Conservation (phyloP, 2,113 vertebrate species). For the Oplegnathus fasciatus region DNA sequence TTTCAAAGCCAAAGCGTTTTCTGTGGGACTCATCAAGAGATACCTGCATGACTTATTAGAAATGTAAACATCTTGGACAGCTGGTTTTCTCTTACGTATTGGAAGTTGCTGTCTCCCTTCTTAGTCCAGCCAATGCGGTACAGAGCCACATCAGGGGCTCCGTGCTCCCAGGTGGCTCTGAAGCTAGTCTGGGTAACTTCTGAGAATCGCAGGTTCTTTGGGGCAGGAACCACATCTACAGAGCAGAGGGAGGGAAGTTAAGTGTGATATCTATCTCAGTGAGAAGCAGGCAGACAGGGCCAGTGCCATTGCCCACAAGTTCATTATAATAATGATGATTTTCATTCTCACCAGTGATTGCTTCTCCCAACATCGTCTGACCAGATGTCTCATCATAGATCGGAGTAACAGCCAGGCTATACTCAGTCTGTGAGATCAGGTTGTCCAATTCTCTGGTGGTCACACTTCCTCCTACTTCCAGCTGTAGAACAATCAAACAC, state of each 20-base stretch:
- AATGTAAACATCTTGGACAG: constrained; percentile 20
- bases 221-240: constrained; percentile 91
- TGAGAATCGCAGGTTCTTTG: constrained; percentile 91
- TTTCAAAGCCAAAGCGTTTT: constrained; percentile 30
- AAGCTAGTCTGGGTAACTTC: constrained; percentile 91
- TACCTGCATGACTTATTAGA: constrained; percentile 32
- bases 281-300: background rate
- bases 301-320: background rate
- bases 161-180: constrained; percentile 93
- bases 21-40: constrained; percentile 17
- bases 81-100: constrained; percentile 79
- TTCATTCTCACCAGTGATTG: constrained; percentile 88
- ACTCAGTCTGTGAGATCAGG: constrained; percentile 92
- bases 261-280: background rate
- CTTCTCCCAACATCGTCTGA: constrained; percentile 84
- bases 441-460: constrained; percentile 87
- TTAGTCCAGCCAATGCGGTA: constrained; percentile 94
- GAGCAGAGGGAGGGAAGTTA: background rate
- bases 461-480: constrained; percentile 89
- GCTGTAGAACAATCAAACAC: constrained; percentile 77
- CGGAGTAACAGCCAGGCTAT: constrained; percentile 90
- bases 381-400: constrained; percentile 90
- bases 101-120: constrained; percentile 80
- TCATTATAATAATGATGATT: background rate
- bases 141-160: constrained; percentile 94